Percentiles rank a stretch among this genome's conserved stretches.
Conservation (phyloP, 2,888 invertebrate genomes). For the Lumbricus terrestris region DNA sequence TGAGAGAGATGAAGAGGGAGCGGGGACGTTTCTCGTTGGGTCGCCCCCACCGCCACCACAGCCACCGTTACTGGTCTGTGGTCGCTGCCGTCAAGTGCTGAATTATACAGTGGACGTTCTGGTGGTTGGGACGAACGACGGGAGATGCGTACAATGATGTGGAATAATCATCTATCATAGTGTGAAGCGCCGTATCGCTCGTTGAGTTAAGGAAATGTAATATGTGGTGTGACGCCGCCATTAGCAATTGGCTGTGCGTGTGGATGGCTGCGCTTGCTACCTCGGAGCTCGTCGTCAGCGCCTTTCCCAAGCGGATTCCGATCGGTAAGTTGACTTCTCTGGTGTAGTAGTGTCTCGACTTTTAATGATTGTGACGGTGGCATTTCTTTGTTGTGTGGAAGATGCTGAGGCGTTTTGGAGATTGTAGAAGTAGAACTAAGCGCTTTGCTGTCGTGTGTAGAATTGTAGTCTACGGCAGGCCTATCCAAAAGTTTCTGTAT, state of each 20-base stretch:
- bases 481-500: neutral
- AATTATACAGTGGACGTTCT: neutral
- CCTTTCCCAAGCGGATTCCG: constrained; percentile 4
- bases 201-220: neutral
- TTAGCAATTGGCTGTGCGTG: neutral
- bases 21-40: neutral
- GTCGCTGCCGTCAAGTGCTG: neutral
- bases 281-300: neutral
- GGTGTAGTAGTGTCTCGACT: neutral
- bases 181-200: neutral
- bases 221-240: neutral
- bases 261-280: neutral
- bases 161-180: neutral
- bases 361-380: neutral
- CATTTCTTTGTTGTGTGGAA: neutral
- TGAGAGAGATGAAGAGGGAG: neutral
- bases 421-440: neutral
- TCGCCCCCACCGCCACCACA: too few species aligned
- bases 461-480: too few species aligned
- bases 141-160: neutral
- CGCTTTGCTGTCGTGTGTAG: neutral
- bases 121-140: neutral
- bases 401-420: neutral
- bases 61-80: too few species aligned
- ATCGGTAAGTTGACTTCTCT: neutral